Percentiles rank a stretch among this genome's conserved stretches.
These are phyloP conservation scores for Macrobrachium rosenbergii DNA, from an alignment of 1,140 invertebrate genomes.

Conservation along the genomic window DNA sequence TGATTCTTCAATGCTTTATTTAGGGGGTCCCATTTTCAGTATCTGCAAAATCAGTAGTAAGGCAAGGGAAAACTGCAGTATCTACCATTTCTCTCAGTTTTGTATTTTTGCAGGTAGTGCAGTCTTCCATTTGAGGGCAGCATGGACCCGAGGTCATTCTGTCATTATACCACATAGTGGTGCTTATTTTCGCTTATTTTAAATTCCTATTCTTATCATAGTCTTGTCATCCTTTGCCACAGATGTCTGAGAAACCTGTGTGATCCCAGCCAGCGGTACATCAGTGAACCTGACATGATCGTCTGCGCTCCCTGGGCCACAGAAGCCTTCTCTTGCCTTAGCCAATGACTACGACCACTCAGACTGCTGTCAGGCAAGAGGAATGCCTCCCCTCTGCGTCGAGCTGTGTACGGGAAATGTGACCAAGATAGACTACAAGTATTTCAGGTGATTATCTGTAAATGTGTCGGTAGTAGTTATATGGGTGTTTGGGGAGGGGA, in stretches of 20 bases:
- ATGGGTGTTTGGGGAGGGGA: no score
- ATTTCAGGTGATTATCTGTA: constrained; percentile 78
- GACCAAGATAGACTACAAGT: constrained; percentile 82
- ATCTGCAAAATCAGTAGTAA: no score
- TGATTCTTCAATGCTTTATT: no score
- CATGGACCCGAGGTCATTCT: no score
- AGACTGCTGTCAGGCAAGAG: constrained; percentile 81
- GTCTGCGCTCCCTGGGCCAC: constrained; percentile 87
- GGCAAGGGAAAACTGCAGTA: no score
- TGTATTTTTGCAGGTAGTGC: no score
- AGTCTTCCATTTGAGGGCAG: no score
- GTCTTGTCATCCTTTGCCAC: constrained; percentile 56
- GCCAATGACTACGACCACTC: constrained; percentile 86
- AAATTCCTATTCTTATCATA: background rate
- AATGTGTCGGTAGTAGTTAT: background rate
- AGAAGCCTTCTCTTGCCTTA: constrained; percentile 82
- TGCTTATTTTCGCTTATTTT: no score
- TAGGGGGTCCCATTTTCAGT: no score
- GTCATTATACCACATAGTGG: no score
- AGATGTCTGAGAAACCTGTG: constrained; percentile 83
- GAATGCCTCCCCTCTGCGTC: constrained; percentile 81
- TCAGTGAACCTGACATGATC: constrained; percentile 82
- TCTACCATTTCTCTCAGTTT: no score
- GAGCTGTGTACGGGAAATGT: constrained; percentile 83
- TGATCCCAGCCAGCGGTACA: constrained; percentile 78